These are phyloP conservation scores for Scophthalmus maximus DNA, from an alignment of 2,113 vertebrate species.

Conservation along the genomic window DNA sequence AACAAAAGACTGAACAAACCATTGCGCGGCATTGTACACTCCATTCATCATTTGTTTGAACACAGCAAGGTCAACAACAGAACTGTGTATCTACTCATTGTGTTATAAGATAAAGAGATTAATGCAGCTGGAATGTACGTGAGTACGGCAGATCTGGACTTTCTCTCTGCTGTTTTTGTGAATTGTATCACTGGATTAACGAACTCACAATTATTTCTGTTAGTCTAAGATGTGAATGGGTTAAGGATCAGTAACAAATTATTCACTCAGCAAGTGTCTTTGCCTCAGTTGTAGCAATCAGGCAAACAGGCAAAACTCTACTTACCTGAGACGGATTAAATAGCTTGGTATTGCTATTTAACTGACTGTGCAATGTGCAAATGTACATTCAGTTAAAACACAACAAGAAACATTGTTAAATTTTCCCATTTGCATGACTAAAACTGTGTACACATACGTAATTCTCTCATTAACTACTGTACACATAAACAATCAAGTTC, in stretches of 20 bases:
- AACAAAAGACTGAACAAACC: constrained; percentile 26
- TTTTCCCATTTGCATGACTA: no score
- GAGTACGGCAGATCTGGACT: not conserved
- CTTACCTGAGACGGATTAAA: no score
- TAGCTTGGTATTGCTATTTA: no score
- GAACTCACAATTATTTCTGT: not conserved
- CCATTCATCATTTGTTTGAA: constrained; percentile 36
- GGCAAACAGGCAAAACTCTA: not conserved
- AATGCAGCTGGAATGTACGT: constrained; percentile 11
- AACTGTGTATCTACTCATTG: constrained; percentile 5
- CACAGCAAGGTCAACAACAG: constrained; percentile 40
- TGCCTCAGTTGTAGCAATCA: not conserved
- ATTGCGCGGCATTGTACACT: constrained; percentile 3
- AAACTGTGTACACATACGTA: no score
- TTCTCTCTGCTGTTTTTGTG: not conserved
- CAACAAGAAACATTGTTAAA: no score
- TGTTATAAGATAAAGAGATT: constrained; percentile 12
- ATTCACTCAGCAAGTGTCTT: not conserved
- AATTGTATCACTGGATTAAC: constrained; percentile 13
- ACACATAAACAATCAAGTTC: no score
- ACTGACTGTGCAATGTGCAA: no score
- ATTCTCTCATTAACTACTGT: no score
- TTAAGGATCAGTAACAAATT: not conserved
- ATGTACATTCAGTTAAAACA: no score
- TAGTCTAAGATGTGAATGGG: not conserved